Evolutionary conservation across 2,888 invertebrate genomes (phyloP), one percentile per base, ranked within the genome.

Genomic region (Pollenia amentaria): DNA sequence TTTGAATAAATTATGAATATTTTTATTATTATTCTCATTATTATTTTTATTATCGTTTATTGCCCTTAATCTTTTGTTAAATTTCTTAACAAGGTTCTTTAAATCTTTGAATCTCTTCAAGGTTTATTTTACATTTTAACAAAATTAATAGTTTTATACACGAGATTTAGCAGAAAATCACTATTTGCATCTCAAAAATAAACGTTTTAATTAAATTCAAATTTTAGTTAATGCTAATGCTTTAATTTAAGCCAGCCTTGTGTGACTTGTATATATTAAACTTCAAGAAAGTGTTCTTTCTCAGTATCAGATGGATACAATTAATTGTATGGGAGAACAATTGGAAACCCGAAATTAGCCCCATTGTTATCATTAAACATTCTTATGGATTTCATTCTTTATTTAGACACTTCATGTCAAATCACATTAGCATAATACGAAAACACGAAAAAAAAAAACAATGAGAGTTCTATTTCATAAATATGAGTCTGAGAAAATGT

Each of bases 381-480:
- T 40, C 40, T 16, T 9, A 62, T 16, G 16, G 9, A 51, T 51
- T 16, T 51, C 51, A 16, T 51, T 51, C 9, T 16, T 51, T 18
- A 51, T 51, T 51, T 18, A 51, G 51, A 29, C 29, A 29, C 4
- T 29, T 60, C 48, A 48, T 42, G 29, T 11, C 44, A 57, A 46
- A 57, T 72, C 53, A 14, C 70, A 72, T 72, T 72, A 38, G 53
- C 42, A 55, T n/a, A 55, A 44, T 46, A 65, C 21, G 21, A 18
- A 16, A 8, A 29, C 8, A 64, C 10, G 11, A 1, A 12, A 18
- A 42, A 64, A 16, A 1, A 12, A 18, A 42, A 64, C 42, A 44
- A 44, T 64, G 18, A 11, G 16, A 14, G 6, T 57, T 14, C 14
- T 57, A 14, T 57, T 29, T 14, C 57, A 57, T 57, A 57, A 38